A percentile compares a stretch with the other conserved stretches of the same genome.
Conservation (phyloP, 2,888 invertebrate species). For the Drosophila cyrtoloma region DNA sequence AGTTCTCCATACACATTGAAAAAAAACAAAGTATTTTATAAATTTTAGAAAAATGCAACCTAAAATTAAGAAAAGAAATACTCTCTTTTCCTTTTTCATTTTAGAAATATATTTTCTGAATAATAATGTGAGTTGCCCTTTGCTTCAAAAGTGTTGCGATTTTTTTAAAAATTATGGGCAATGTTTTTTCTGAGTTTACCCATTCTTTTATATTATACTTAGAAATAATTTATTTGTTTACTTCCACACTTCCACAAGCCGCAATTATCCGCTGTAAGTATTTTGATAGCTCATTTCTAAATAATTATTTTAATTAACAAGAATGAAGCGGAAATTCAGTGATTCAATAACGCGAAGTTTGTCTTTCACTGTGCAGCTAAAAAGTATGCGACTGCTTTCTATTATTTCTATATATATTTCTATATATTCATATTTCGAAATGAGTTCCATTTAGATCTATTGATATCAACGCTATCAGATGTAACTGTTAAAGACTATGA, state of each 20-base stretch:
- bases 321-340: background rate
- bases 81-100: background rate
- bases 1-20: background rate
- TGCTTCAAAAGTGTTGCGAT: background rate
- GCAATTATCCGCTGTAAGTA: background rate
- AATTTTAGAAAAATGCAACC: background rate
- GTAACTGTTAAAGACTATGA: conserved; percentile 30
- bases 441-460: background rate
- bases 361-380: background rate
- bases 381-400: conserved; percentile 15
- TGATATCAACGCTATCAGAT: background rate
- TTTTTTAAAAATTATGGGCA: background rate
- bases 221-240: background rate
- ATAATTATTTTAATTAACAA: background rate
- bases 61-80: background rate
- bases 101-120: background rate
- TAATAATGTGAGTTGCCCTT: background rate
- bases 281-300: background rate
- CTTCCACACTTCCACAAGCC: background rate
- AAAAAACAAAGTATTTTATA: background rate
- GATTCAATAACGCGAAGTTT: background rate
- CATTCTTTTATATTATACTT: background rate
- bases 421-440: background rate
- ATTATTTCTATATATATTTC: no score
- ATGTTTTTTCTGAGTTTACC: background rate